phyloP scores from a whole-genome alignment of 2,888 invertebrate genomes.

The Allolobophora icterica region DNA sequence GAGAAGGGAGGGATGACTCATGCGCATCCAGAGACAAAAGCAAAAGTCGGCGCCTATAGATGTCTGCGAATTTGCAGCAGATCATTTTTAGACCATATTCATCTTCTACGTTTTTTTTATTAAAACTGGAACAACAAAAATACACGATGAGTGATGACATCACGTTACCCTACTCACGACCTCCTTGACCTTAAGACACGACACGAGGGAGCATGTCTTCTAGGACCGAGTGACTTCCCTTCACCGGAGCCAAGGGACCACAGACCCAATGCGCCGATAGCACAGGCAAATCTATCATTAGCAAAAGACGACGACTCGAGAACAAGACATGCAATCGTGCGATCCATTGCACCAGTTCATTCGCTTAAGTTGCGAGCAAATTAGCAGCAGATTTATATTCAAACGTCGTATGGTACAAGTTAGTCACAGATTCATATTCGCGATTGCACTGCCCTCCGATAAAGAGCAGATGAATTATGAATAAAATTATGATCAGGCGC shows the following conservation, averaged over 20 bases:
- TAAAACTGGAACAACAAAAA: neutral
- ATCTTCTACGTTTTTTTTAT: neutral
- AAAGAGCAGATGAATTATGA: too few species aligned
- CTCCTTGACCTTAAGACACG: neutral
- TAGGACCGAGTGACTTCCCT: neutral
- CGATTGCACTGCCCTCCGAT: too few species aligned
- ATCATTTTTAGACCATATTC: neutral
- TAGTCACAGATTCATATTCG: constrained; percentile 2
- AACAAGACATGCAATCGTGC: neutral
- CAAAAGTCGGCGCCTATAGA: too few species aligned
- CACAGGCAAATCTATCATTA: neutral
- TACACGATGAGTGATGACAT: neutral
- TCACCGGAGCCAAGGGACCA: neutral
- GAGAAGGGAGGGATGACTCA: too few species aligned
- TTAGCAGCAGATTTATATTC: neutral
- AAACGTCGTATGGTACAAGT: neutral
- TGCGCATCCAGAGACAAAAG: too few species aligned
- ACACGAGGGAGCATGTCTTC: neutral
- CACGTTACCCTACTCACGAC: neutral
- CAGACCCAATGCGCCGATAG: neutral
- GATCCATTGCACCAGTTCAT: neutral
- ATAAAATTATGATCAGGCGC: too few species aligned
- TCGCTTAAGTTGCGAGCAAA: neutral
- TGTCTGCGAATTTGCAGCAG: neutral
- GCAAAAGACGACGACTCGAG: neutral